Percentiles rank a stretch among this genome's conserved stretches.
phyloP scores from a whole-genome alignment of 2,797 vertebrate genomes.

The Anabacerthia variegaticeps region DNA sequence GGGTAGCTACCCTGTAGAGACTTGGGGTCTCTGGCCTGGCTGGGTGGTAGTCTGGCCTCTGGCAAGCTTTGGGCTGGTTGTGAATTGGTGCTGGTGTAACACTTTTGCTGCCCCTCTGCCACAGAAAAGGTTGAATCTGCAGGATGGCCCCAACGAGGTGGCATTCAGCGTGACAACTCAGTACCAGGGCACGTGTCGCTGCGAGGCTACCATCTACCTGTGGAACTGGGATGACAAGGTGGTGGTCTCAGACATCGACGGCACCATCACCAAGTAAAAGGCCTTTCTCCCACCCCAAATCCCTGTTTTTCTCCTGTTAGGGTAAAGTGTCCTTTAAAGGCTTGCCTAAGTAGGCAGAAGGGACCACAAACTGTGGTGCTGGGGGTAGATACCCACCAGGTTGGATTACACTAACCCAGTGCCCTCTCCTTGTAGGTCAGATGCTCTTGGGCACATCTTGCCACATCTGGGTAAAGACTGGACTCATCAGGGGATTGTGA shows the following conservation, averaged over 20 bases:
- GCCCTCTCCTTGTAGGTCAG: slow-evolving; percentile 81
- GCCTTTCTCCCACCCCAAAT: background rate
- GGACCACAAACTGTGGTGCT: background rate
- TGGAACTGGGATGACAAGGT: slow-evolving; percentile 94
- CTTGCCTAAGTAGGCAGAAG: background rate
- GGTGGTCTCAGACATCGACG: slow-evolving; percentile 95
- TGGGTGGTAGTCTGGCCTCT: background rate
- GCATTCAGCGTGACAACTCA: slow-evolving; percentile 95
- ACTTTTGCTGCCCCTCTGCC: background rate
- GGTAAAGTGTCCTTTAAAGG: background rate
- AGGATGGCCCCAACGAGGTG: slow-evolving; percentile 89
- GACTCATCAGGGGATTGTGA: slow-evolving; percentile 93
- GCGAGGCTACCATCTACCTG: slow-evolving; percentile 92
- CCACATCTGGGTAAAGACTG: slow-evolving; percentile 96
- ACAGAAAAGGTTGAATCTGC: slow-evolving; percentile 87
- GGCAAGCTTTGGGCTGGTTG: background rate
- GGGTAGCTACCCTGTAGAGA: background rate
- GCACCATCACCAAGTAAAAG: slow-evolving; percentile 94
- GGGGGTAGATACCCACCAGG: too few relatives aligned
- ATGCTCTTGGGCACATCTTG: slow-evolving; percentile 93
- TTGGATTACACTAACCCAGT: background rate
- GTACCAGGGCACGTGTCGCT: slow-evolving; percentile 95
- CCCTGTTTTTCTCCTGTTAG: background rate
- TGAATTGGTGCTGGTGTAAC: background rate
- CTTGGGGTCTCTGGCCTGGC: background rate